Evolutionary conservation across 2,888 invertebrate genomes (phyloP).

Genomic region (Drosophila maculinotata): DNA sequence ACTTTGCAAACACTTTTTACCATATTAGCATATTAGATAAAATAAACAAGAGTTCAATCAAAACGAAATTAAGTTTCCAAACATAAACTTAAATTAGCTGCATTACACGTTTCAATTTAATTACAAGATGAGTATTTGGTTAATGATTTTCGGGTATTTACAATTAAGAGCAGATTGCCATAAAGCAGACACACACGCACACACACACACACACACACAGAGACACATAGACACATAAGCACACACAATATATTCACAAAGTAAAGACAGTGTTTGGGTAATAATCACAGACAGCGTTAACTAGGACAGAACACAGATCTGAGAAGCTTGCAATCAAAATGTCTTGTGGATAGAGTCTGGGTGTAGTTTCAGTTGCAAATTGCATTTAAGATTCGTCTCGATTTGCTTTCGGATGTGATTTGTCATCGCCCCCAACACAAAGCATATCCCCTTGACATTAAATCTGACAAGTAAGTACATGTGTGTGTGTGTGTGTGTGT

Average conservation of each 20-base stretch:
- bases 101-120: background rate
- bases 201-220: background rate
- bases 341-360: background rate
- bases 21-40: too few relatives aligned
- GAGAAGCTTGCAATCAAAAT: slow-evolving; percentile 1
- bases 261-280: background rate
- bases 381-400: slow-evolving; percentile 55
- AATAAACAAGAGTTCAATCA: background rate
- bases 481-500: background rate
- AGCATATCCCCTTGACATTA: background rate
- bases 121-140: background rate
- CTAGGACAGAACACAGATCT: background rate
- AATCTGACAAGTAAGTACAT: background rate
- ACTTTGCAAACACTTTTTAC: too few relatives aligned
- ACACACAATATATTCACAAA: background rate
- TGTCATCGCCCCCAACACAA: background rate
- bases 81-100: background rate
- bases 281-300: slow-evolving; percentile 7
- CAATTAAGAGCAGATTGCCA: background rate
- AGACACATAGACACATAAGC: too few relatives aligned
- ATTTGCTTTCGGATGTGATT: slow-evolving; percentile 11
- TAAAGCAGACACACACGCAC: slow-evolving; percentile 6
- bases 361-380: slow-evolving; percentile 42
- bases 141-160: background rate
- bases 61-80: background rate